phyloP scores from a whole-genome alignment of 2,888 invertebrate species.

The Acanthopleura granulata region DNA sequence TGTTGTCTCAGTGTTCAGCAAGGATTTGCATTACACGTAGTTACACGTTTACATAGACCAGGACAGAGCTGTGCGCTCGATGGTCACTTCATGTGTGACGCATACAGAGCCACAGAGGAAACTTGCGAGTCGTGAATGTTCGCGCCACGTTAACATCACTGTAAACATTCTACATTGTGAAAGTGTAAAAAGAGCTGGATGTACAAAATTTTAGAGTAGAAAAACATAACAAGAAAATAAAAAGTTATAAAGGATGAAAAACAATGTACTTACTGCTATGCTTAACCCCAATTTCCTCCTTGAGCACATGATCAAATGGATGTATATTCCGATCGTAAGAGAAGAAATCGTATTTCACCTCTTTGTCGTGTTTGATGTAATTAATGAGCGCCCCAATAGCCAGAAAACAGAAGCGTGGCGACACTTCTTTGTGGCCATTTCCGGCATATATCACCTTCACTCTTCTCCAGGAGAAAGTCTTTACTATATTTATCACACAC shows the following conservation, averaged over 20 bases:
- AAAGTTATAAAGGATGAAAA: not conserved
- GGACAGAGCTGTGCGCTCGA: no score
- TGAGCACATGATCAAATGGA: slow-evolving; percentile 35
- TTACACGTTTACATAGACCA: no score
- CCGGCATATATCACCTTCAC: slow-evolving; percentile 81
- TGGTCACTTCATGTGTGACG: no score
- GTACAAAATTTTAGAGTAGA: no score
- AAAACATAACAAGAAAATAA: no score
- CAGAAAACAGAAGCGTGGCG: slow-evolving; percentile 80
- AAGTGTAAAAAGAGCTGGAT: no score
- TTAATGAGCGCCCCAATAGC: slow-evolving; percentile 79
- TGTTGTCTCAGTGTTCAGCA: no score
- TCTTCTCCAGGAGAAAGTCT: slow-evolving; percentile 40
- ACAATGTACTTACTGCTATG: slow-evolving; percentile 42
- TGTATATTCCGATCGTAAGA: slow-evolving; percentile 29
- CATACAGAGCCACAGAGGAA: no score
- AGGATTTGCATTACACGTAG: no score
- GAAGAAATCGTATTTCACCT: slow-evolving; percentile 40
- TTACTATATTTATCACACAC: slow-evolving; percentile 31
- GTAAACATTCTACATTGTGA: no score
- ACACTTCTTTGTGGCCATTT: slow-evolving; percentile 78
- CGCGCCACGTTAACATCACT: no score
- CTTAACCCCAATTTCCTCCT: slow-evolving; percentile 46
- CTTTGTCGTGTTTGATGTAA: slow-evolving; percentile 65
- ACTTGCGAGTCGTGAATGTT: no score